Base-by-base conservation (phyloP, 2,113 vertebrate genomes). In the Calypte anna region DNA sequence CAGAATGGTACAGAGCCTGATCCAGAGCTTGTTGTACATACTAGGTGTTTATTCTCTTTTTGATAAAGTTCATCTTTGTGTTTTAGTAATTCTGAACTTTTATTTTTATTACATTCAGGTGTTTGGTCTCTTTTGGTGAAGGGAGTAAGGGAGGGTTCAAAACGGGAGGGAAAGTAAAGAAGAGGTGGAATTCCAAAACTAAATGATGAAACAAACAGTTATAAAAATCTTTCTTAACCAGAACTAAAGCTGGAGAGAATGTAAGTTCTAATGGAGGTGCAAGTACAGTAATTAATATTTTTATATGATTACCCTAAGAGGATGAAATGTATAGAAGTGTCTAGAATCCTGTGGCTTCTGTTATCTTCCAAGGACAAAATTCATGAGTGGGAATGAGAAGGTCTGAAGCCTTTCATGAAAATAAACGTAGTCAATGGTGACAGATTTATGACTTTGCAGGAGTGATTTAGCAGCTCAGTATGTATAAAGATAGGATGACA, bases 211-310 rank as follows among this genome's bases (percentile, higher is more conserved):
- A 67, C 54, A 4, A 80, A 68, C 7, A 21, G 22, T 43, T 89
- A 84, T 31, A 1, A 84, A 91, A 44, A 27, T 55, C 13, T 82
- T 62, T 77, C 57, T 81, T 43, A 91, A 88, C 75, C 89, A 74
- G 55, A 85, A 87, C 87, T 96, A 93, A 97, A 95, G 91, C 78
- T 96, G 95, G 93, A 95, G 94, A 89, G 17, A 77, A 80, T 18
- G 0, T 57, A 66, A 74, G 5, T 85, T 85, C 51, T 55, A 44
- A 50, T 63, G n/a, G 54, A 76, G 22, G 17, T 89, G 23, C 55
- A 94, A 82, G 38, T 86, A 19, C 48, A 85, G 13, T 72, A 70
- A 70, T 76, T 63, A 76, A 23, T 73, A 43, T 43, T 69, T 89
- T 80, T 69, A 30, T 44, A 46, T 86, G 2, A 77, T 90, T 87